Evolutionary conservation across 1,140 invertebrate species (phyloP), one percentile per base, ranked within the genome.

Genomic region (Cotesia vestalis): DNA sequence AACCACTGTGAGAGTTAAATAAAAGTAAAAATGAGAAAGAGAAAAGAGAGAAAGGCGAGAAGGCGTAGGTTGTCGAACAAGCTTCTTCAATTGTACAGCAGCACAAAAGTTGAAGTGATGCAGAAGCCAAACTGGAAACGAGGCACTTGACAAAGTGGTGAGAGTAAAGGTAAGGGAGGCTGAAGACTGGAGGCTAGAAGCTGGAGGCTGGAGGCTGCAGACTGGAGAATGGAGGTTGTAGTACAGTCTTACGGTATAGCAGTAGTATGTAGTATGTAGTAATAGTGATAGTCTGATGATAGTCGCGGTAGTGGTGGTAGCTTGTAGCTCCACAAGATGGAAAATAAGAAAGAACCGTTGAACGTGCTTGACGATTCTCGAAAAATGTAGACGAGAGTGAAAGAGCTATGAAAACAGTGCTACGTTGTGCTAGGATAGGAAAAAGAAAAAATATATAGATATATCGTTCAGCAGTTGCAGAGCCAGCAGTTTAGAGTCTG

Each of bases 11-110:
- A 59, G 20, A 17, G 20, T 20, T 8, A 59, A 59, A 59, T 20
- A 59, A 59, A 59, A 59, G n/a, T 55, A 62, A 62, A 62, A 62
- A 62, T 62, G 1, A 20, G 12, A 34, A 46, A 40, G 34, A 69
- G 27, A 14, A 63, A 20, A 62, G 17, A 14, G 3, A 66, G 35
- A 62, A 17, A 59, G 34, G 36, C n/a, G 67, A 60, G 52, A 57
- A 66, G 34, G 61, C 20, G 62, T 12, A 69, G 67, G 27, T 5
- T 27, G 38, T 61, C 61, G n/a, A 70, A 53, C 53, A 66, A 60
- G 38, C 67, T 69, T 20, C 60, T 73, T 73, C 69, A 72, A 75
- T 66, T 64, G 66, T 64, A 20, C n/a, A 14, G 17, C 61, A 34
- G 9, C 17, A 66, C 20, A 71, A 57, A 71, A 71, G 55, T 68